These are phyloP conservation scores for Nasonovia ribisnigri DNA, from an alignment of 2,888 invertebrate species.

Conservation along the genomic window DNA sequence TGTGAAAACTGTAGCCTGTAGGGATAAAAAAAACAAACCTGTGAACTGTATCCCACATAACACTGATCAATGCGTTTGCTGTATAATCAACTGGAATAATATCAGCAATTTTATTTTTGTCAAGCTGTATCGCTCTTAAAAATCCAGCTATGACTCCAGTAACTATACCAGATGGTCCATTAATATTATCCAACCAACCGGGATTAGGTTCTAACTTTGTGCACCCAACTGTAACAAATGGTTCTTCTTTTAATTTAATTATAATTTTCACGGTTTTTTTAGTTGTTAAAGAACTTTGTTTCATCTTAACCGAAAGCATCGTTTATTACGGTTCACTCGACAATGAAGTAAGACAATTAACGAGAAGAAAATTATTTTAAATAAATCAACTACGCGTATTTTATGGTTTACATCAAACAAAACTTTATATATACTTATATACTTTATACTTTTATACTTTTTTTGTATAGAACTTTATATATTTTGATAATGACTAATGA, in stretches of 20 bases:
- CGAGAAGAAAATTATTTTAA: background rate
- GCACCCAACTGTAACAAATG: constrained; percentile 76
- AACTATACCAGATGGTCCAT: constrained; percentile 92
- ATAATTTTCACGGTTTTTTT: background rate
- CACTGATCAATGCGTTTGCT: constrained; percentile 85
- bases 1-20: background rate
- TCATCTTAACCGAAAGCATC: background rate
- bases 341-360: no score
- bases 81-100: constrained; percentile 95
- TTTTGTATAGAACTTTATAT: background rate
- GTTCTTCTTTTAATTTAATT: background rate
- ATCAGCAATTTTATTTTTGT: constrained; percentile 84
- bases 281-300: background rate
- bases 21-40: background rate
- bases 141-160: constrained; percentile 92
- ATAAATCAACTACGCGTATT: background rate
- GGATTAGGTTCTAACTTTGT: constrained; percentile 87
- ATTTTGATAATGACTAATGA: background rate
- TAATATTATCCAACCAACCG: constrained; percentile 96
- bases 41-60: constrained; percentile 70
- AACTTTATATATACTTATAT: no score
- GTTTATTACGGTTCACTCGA: background rate
- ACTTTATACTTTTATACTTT: no score
- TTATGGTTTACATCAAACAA: background rate
- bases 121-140: constrained; percentile 85